Evolutionary conservation across 1,140 invertebrate species (phyloP).

Genomic region (Battus philenor): DNA sequence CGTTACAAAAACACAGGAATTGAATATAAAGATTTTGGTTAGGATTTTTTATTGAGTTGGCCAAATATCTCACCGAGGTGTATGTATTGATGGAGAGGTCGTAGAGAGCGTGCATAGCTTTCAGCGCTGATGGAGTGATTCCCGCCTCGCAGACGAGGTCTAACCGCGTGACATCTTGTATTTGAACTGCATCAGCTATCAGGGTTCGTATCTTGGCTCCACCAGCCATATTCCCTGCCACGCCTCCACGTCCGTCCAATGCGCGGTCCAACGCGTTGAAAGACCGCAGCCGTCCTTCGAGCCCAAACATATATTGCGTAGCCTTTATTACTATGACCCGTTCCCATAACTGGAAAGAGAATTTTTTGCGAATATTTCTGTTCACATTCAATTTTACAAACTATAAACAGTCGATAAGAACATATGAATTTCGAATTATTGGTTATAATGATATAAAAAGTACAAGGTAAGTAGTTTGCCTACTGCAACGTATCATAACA

Average conservation of each 20-base stretch:
- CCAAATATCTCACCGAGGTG: conserved; percentile 41
- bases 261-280: conserved; percentile 48
- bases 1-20: too few species aligned
- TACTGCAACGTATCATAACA: too few species aligned
- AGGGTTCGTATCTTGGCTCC: conserved; percentile 39
- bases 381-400: not conserved
- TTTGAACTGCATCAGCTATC: conserved; percentile 38
- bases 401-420: not conserved
- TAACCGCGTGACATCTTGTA: conserved; percentile 50
- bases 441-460: too few species aligned
- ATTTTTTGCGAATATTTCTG: conserved; percentile 14
- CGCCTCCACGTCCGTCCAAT: conserved; percentile 44
- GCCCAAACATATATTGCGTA: conserved; percentile 23
- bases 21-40: too few species aligned
- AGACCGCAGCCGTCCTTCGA: conserved; percentile 47
- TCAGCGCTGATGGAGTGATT: conserved; percentile 38
- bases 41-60: too few species aligned
- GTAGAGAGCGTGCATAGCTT: conserved; percentile 43
- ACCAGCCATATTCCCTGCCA: conserved; percentile 6
- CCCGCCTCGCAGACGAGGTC: conserved; percentile 57
- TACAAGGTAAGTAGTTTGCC: too few species aligned
- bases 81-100: conserved; percentile 57
- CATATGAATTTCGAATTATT: conserved; percentile 5
- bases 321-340: conserved; percentile 42
- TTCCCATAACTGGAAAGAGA: conserved; percentile 49